Evolutionary conservation across 2,888 invertebrate species (phyloP).

Genomic region (Phortica okadai): DNA sequence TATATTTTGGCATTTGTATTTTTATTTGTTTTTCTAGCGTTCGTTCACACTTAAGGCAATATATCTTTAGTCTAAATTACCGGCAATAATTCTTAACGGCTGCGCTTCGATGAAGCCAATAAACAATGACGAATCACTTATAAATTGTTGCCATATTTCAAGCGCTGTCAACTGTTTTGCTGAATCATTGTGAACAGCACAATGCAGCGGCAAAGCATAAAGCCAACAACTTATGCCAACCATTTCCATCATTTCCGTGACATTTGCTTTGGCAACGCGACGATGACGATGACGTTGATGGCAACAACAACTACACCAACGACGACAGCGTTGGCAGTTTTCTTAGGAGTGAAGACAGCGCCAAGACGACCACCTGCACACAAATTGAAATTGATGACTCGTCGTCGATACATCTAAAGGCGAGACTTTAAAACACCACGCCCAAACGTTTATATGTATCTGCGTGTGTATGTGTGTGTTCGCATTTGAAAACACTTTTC

Average conservation of each 20-base stretch:
- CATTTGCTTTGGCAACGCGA: constrained; percentile 19
- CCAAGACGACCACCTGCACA: not conserved
- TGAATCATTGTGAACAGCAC: constrained; percentile 31
- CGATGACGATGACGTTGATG: not conserved
- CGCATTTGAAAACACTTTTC: constrained; percentile 41
- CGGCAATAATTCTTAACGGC: constrained; percentile 60
- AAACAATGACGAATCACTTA: constrained; percentile 73
- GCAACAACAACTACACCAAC: not conserved
- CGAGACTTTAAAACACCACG: not conserved
- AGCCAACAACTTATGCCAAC: not conserved
- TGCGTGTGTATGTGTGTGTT: not conserved
- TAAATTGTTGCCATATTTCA: constrained; percentile 71
- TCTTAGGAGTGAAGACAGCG: not conserved
- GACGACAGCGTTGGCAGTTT: not conserved
- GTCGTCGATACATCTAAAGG: not conserved
- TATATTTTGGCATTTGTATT: constrained; percentile 8
- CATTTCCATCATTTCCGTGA: constrained; percentile 19
- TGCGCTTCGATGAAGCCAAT: constrained; percentile 66
- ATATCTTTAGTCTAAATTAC: constrained; percentile 52
- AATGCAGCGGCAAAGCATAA: constrained; percentile 10
- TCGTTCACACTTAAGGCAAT: constrained; percentile 13
- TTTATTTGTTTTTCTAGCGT: constrained; percentile 15
- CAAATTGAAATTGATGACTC: constrained; percentile 69
- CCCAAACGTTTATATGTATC: not conserved
- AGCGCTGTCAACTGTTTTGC: constrained; percentile 36